Conservation (phyloP, 1,140 invertebrate genomes). For the Bombus waltoni region DNA sequence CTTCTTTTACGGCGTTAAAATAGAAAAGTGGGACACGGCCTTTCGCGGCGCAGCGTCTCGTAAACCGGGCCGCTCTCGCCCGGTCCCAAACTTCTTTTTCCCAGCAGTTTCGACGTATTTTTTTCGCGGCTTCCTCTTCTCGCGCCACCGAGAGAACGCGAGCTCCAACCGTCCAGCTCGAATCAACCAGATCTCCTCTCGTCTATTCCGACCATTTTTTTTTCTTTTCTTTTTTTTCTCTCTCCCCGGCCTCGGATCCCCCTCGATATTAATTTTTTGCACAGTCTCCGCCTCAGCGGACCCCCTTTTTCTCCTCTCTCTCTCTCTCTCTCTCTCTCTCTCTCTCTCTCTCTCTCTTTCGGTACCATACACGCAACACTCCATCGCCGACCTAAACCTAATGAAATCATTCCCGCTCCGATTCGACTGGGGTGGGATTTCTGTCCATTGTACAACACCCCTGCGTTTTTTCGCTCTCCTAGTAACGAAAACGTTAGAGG, state of each 20-base stretch:
- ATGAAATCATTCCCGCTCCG: conserved; percentile 77
- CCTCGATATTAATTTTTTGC: conserved; percentile 59
- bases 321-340: conserved; percentile 51
- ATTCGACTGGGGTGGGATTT: conserved; percentile 70
- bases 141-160: neutral
- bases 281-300: conserved; percentile 55
- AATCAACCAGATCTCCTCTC: conserved; percentile 7
- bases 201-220: conserved; percentile 46
- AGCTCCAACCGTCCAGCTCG: neutral
- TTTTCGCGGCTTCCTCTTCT: neutral
- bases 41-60: conserved; percentile 52
- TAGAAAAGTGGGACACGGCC: conserved; percentile 73
- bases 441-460: conserved; percentile 72
- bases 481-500: conserved; percentile 34
- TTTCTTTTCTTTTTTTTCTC: conserved; percentile 23
- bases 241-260: conserved; percentile 4
- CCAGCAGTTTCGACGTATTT: neutral
- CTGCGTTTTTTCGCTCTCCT: conserved; percentile 34
- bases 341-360: conserved; percentile 52
- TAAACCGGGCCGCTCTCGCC: neutral
- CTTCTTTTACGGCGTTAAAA: conserved; percentile 72
- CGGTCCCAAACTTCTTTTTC: conserved; percentile 22
- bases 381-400: conserved; percentile 65
- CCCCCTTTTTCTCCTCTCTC: conserved; percentile 43
- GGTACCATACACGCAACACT: conserved; percentile 18